Base-by-base conservation (phyloP, 2,113 vertebrate species). In the Mus pahari region DNA sequence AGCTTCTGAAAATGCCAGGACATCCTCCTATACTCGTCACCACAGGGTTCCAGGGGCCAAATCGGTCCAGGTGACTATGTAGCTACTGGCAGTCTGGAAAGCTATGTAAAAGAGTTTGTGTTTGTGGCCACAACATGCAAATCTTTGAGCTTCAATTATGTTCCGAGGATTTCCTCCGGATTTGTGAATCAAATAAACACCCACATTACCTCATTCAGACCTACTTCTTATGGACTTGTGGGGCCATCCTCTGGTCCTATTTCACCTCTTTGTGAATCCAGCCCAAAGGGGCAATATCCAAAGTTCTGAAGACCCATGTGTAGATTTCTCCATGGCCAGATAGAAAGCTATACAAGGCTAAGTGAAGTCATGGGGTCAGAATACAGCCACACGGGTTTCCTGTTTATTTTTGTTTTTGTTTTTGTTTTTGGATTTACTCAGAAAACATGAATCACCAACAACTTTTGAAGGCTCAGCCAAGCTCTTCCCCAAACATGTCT, bases 141-240 rank as follows among this genome's bases (percentile, higher is more conserved):
- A 97, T 94, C 68, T 75, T 66, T 84, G 48, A 42, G 28, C 96
- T n/a, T 73, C 26, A 39, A 10, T 91, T 28, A 50, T n/a, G 42
- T 77, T 78, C 50, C 4, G 8, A 26, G 42, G 62, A 60, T 74
- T 96, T 95, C 78, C 89, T 91, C 74, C 87, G 58, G 31, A 11
- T 96, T 93, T 97, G 87, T 70, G 3, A 96, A 86, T 94, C 95
- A 97, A 92, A 95, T 86, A 60, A 91, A 20, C 48, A 42, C n/a
- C 14, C 71, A 39, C 3, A n/a, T 73, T 39, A 36, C 12, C 53
- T 83, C 31, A 66, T 48, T 58, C 22, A 89, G 12, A 86, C 12
- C 14, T n/a, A 4, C 19, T 14, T 50, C 68, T 16, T 81, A 19
- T 50, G 75, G 22, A 33, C 42, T 60, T 28, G 2, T 19, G 58